phyloP scores from a whole-genome alignment of 2,113 vertebrate species.

The Pluvianellus socialis region DNA sequence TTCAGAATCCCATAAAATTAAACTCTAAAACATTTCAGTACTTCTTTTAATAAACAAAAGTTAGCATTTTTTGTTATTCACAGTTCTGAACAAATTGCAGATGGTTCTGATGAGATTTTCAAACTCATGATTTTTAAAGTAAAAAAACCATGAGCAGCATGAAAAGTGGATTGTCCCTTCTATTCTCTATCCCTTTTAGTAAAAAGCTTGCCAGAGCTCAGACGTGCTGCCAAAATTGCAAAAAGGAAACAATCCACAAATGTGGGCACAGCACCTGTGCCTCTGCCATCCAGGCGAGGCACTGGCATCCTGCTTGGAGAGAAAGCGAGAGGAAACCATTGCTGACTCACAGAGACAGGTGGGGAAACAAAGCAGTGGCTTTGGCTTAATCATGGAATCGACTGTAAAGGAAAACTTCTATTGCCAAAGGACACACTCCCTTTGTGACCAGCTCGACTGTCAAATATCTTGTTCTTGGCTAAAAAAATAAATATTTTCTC shows the following conservation, averaged over 20 bases:
- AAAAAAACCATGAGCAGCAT: not conserved
- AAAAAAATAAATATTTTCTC: not conserved
- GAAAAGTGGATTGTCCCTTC: not conserved
- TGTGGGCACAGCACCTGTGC: not conserved
- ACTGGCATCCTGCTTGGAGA: not conserved
- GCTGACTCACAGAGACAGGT: slow-evolving; percentile 56
- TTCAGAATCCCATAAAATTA: not conserved
- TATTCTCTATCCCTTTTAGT: not conserved
- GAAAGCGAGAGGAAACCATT: not conserved
- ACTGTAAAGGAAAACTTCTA: slow-evolving; percentile 7
- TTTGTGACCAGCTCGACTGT: not conserved
- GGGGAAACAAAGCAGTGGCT: slow-evolving; percentile 22
- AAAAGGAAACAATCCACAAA: not conserved
- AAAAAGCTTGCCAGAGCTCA: not conserved
- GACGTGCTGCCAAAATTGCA: not conserved
- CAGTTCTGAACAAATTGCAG: not conserved
- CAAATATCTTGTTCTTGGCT: not conserved
- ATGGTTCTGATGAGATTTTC: not conserved
- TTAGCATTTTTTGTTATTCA: not conserved
- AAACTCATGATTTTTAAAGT: not conserved
- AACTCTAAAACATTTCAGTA: not conserved
- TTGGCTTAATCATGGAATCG: not conserved
- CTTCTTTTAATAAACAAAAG: not conserved
- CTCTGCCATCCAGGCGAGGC: not conserved
- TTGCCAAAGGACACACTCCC: slow-evolving; percentile 1